Percentiles rank a stretch among this genome's conserved stretches.
Evolutionary conservation across 1,140 invertebrate genomes (phyloP).

Genomic region (Achatina immaculata): DNA sequence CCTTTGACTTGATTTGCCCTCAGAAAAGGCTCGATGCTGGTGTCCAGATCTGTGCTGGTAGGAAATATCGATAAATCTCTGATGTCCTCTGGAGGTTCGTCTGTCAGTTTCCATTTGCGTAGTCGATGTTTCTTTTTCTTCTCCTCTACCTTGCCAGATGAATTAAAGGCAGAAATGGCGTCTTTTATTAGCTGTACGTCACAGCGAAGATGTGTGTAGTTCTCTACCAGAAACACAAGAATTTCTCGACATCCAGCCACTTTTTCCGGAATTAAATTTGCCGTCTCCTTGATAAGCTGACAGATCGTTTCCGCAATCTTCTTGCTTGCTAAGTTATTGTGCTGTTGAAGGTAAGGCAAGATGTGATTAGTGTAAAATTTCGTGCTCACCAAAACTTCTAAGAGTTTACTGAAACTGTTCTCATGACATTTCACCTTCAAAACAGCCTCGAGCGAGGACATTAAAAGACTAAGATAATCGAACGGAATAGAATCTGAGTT

Average conservation of each 20-base stretch:
- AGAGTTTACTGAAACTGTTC: background rate
- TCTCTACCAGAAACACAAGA: background rate
- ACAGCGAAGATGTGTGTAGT: background rate
- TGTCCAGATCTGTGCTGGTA: slow-evolving; percentile 55
- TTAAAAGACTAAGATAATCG: background rate
- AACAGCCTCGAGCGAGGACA: background rate
- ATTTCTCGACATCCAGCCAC: background rate
- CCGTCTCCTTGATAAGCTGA: background rate
- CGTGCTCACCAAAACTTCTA: background rate
- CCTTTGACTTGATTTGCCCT: slow-evolving; percentile 76
- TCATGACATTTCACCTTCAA: slow-evolving; percentile 7
- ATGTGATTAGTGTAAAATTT: too few species aligned
- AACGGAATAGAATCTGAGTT: background rate
- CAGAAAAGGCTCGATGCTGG: slow-evolving; percentile 70
- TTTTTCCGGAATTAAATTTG: background rate
- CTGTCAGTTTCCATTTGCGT: too few species aligned
- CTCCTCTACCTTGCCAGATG: too few species aligned
- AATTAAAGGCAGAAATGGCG: too few species aligned
- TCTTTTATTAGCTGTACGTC: too few species aligned
- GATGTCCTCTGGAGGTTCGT: slow-evolving; percentile 64
- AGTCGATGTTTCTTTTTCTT: too few species aligned
- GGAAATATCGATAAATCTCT: slow-evolving; percentile 62
- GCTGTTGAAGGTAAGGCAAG: background rate
- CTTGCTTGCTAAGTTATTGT: background rate
- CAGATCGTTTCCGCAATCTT: background rate